phyloP scores from a whole-genome alignment of 2,888 invertebrate genomes.

The Meteorus cinctellus region DNA sequence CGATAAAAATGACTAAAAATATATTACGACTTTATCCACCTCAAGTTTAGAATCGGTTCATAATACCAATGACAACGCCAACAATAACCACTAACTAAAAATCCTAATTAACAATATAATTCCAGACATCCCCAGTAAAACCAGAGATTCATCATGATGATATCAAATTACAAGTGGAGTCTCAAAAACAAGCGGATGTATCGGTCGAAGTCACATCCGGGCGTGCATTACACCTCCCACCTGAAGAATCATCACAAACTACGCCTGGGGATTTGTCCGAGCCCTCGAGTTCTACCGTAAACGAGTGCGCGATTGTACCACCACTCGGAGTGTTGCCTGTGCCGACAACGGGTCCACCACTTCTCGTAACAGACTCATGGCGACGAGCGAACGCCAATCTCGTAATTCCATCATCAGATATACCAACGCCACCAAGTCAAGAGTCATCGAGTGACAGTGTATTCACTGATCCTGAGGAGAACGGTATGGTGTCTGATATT shows the following conservation, averaged over 20 bases:
- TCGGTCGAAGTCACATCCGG: slow-evolving; percentile 38
- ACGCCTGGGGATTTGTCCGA: slow-evolving; percentile 25
- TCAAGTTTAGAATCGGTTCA: too few relatives aligned
- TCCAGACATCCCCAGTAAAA: slow-evolving; percentile 16
- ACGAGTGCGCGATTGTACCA: slow-evolving; percentile 49
- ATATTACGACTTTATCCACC: neutral
- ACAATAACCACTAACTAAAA: too few relatives aligned
- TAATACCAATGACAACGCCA: too few relatives aligned
- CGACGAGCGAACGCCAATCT: slow-evolving; percentile 67
- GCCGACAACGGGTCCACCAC: slow-evolving; percentile 57
- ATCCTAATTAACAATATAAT: neutral
- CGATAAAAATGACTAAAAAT: neutral
- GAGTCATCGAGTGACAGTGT: slow-evolving; percentile 83
- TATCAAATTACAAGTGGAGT: slow-evolving; percentile 34
- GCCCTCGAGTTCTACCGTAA: slow-evolving; percentile 31
- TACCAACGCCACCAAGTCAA: slow-evolving; percentile 74
- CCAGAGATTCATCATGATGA: slow-evolving; percentile 24
- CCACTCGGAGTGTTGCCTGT: slow-evolving; percentile 52
- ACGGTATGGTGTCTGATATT: slow-evolving; percentile 75
- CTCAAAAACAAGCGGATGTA: slow-evolving; percentile 33
- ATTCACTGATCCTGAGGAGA: slow-evolving; percentile 80
- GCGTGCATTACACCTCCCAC: slow-evolving; percentile 30
- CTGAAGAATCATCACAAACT: slow-evolving; percentile 30
- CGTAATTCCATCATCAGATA: slow-evolving; percentile 56
- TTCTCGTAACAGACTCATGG: slow-evolving; percentile 73